Percentiles rank a stretch among this genome's conserved stretches.
Conservation (phyloP, 2,797 vertebrate species). For the Xenopus petersii region DNA sequence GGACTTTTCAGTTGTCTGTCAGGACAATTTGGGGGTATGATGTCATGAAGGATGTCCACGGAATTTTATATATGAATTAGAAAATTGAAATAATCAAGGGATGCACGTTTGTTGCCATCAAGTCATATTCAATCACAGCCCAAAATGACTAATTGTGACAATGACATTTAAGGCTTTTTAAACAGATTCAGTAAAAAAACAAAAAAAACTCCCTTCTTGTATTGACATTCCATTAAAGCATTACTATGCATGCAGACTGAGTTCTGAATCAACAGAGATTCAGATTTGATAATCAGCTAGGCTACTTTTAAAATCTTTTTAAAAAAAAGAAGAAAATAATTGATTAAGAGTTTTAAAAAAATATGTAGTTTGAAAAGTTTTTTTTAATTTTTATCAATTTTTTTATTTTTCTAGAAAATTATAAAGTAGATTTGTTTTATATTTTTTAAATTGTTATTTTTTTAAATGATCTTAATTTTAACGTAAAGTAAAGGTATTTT, state of each 20-base stretch:
- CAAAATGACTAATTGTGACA: constrained; percentile 17
- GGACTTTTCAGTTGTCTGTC: background rate
- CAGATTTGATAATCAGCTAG: background rate
- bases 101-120: background rate
- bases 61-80: background rate
- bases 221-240: background rate
- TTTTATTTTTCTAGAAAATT: no score
- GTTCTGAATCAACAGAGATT: background rate
- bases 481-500: no score
- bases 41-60: background rate
- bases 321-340: no score
- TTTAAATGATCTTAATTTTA: no score
- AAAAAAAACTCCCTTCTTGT: background rate
- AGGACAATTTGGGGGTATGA: background rate
- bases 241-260: background rate
- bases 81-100: background rate
- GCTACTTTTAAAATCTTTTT: background rate
- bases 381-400: no score
- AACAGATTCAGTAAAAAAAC: background rate
- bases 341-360: no score
- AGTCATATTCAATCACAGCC: background rate
- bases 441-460: no score
- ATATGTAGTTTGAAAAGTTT: no score
- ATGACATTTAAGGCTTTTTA: constrained; percentile 2
- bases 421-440: no score